Conservation (phyloP, 2,113 vertebrate species). For the Harpagus bidentatus region DNA sequence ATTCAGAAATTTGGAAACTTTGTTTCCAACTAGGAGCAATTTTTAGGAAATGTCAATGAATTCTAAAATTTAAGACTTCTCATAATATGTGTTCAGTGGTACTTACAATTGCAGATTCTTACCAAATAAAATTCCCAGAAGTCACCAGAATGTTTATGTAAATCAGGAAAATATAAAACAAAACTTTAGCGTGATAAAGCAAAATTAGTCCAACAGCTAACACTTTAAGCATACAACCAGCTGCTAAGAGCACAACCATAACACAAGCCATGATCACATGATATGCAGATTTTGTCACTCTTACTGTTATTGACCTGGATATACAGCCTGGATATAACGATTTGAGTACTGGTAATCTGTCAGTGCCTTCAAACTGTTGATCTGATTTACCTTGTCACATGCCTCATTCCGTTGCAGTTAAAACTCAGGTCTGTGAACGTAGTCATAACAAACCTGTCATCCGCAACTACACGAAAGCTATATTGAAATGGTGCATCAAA, state of each 20-base stretch:
- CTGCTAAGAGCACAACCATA: neutral
- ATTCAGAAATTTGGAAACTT: neutral
- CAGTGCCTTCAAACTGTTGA: neutral
- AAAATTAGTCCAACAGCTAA: neutral
- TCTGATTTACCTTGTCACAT: conserved; percentile 13
- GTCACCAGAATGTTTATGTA: neutral
- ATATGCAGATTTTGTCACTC: neutral
- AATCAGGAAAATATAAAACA: neutral
- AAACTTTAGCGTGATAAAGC: neutral
- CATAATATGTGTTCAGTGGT: neutral
- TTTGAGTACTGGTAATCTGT: neutral
- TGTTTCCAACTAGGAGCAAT: neutral
- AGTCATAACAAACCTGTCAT: neutral
- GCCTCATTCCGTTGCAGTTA: neutral
- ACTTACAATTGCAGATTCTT: neutral
- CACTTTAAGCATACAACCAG: neutral
- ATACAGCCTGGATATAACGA: neutral
- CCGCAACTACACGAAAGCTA: neutral
- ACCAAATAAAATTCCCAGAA: neutral
- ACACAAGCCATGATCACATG: neutral
- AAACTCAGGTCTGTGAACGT: neutral
- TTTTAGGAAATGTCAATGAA: neutral
- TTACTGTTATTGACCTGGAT: neutral
- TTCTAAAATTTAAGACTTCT: neutral
- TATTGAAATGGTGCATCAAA: neutral